Evolutionary conservation across 2,113 vertebrate genomes (phyloP).

Genomic region (Chloropsis hardwickii): DNA sequence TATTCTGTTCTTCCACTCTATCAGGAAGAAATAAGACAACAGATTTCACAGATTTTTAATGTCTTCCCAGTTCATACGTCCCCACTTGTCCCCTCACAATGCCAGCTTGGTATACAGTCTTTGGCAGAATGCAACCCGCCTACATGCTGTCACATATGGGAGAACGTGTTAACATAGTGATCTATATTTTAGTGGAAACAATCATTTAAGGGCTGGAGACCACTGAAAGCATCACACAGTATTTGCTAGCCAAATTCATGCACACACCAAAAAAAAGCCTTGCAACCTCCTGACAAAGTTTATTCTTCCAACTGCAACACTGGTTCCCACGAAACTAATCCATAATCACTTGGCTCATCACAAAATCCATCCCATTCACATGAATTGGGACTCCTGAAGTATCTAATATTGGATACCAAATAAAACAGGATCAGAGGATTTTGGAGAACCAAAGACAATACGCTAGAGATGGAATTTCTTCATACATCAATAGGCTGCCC

Average conservation of each 20-base stretch:
- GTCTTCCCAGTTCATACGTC: neutral
- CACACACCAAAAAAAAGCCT: neutral
- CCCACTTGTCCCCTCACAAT: neutral
- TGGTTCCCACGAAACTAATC: neutral
- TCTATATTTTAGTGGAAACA: slow-evolving; percentile 41
- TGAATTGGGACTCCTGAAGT: neutral
- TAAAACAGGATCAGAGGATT: neutral
- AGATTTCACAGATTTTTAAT: slow-evolving; percentile 5
- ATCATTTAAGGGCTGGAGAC: slow-evolving; percentile 3
- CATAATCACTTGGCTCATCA: neutral
- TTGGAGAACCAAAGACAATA: neutral
- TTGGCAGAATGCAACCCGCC: neutral
- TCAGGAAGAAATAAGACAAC: neutral
- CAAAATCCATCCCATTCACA: neutral
- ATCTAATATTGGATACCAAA: neutral
- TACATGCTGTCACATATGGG: neutral
- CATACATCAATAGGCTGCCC: neutral
- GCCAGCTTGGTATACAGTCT: neutral
- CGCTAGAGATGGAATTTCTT: neutral
- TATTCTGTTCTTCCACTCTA: neutral
- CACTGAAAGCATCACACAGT: neutral
- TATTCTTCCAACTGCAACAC: neutral
- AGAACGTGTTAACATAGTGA: slow-evolving; percentile 21
- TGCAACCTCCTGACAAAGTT: neutral
- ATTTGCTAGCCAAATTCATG: neutral